A percentile compares a stretch with the other conserved stretches of the same genome.
phyloP scores from a whole-genome alignment of 2,888 invertebrate genomes.

The Drosophila bunnanda region DNA sequence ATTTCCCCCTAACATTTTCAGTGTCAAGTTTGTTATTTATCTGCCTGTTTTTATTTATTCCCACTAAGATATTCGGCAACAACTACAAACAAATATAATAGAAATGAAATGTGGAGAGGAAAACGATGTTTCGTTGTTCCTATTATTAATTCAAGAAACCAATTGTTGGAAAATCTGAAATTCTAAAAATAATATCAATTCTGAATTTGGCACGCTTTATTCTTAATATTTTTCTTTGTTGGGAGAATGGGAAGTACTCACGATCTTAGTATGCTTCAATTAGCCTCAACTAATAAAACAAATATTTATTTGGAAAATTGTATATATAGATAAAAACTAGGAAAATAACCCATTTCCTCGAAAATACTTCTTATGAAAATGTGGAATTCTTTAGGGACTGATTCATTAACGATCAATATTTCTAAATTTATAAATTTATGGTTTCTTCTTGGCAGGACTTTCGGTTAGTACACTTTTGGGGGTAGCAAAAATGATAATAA shows the following conservation, averaged over 20 bases:
- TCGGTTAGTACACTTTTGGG: neutral
- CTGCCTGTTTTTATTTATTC: slow-evolving; percentile 51
- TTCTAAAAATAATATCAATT: slow-evolving; percentile 10
- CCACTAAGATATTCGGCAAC: slow-evolving; percentile 8
- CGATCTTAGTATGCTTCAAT: slow-evolving; percentile 42
- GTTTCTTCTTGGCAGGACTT: neutral
- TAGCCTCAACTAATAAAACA: slow-evolving; percentile 55
- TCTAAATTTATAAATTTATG: neutral
- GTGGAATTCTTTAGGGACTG: neutral
- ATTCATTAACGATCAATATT: neutral
- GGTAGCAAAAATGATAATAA: slow-evolving; percentile 20
- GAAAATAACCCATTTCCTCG: neutral
- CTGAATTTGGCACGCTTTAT: slow-evolving; percentile 26
- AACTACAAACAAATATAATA: neutral
- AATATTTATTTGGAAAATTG: slow-evolving; percentile 40
- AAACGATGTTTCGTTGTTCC: slow-evolving; percentile 5
- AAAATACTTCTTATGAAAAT: neutral
- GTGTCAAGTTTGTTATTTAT: slow-evolving; percentile 68
- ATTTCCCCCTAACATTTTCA: slow-evolving; percentile 57
- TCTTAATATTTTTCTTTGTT: slow-evolving; percentile 1
- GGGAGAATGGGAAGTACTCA: neutral
- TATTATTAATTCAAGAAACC: slow-evolving; percentile 1
- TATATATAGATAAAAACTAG: neutral
- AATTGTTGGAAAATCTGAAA: slow-evolving; percentile 29
- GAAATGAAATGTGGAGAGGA: slow-evolving; percentile 5